Percentiles rank a stretch among this genome's conserved stretches.
Evolutionary conservation across 1,140 invertebrate species (phyloP).

Genomic region (Anastrepha obliqua): DNA sequence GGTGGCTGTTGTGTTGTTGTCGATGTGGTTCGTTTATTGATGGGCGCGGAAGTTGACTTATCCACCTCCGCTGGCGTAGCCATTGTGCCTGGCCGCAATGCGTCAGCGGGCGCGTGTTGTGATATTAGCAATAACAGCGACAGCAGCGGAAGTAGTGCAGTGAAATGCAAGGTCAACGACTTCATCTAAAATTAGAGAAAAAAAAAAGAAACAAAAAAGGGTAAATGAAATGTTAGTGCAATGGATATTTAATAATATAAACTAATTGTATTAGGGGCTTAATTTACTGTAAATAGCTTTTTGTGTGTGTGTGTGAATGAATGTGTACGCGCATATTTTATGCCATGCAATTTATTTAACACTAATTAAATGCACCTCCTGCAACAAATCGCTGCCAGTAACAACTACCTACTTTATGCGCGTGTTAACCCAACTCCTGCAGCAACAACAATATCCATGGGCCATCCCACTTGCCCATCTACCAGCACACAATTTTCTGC

Average conservation of each 20-base stretch:
- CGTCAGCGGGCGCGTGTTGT: not conserved
- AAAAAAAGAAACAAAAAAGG: not conserved
- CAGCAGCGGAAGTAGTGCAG: slow-evolving; percentile 66
- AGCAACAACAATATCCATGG: not conserved
- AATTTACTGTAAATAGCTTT: not conserved
- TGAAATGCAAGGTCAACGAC: slow-evolving; percentile 72
- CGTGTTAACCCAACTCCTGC: not conserved
- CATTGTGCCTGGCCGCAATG: not conserved
- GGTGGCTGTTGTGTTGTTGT: slow-evolving; percentile 61
- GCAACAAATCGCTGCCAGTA: slow-evolving; percentile 3
- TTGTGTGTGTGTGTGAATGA: not conserved
- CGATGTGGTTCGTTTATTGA: not conserved
- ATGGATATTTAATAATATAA: slow-evolving; percentile 3
- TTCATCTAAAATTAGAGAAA: slow-evolving; percentile 65
- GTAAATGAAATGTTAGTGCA: slow-evolving; percentile 16
- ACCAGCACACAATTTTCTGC: not conserved
- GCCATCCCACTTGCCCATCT: not conserved
- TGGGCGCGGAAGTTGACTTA: slow-evolving; percentile 35
- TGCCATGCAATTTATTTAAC: not conserved
- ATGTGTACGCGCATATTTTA: not conserved
- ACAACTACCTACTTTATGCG: slow-evolving; percentile 1
- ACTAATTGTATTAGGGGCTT: not conserved
- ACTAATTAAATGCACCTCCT: not conserved
- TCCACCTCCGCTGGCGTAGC: slow-evolving; percentile 51
- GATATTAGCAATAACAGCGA: slow-evolving; percentile 23